phyloP scores from a whole-genome alignment of 2,888 invertebrate species.

The Steromphala cineraria region DNA sequence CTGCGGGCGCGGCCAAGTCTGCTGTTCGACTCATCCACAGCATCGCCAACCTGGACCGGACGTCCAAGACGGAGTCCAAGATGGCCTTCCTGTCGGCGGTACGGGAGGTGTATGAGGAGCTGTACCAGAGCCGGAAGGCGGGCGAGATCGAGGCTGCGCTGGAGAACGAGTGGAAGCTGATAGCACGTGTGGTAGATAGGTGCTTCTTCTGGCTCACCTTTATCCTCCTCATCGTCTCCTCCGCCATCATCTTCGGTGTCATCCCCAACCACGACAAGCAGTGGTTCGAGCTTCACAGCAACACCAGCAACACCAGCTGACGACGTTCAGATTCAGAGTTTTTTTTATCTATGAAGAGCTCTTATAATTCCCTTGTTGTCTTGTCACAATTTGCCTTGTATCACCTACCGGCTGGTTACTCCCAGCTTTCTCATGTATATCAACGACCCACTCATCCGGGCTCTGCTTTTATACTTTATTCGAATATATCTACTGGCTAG shows the following conservation, averaged over 20 bases:
- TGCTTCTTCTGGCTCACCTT: constrained; percentile 33
- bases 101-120: constrained; percentile 32
- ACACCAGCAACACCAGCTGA: neutral
- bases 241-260: neutral
- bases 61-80: neutral
- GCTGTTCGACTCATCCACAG: constrained; percentile 27
- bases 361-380: too few species aligned
- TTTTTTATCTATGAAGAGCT: too few species aligned
- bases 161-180: constrained; percentile 43
- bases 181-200: constrained; percentile 36
- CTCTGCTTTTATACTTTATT: too few species aligned
- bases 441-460: too few species aligned
- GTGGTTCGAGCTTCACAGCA: neutral
- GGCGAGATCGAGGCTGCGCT: constrained; percentile 28
- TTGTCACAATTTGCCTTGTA: too few species aligned
- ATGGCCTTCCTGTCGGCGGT: constrained; percentile 31
- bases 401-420: too few species aligned
- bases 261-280: neutral
- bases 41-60: constrained; percentile 25
- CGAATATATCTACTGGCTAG: too few species aligned
- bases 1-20: constrained; percentile 17
- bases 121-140: constrained; percentile 27
- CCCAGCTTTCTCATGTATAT: too few species aligned
- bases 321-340: too few species aligned
- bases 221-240: constrained; percentile 9